Evolutionary conservation across 1,140 invertebrate species (phyloP), one percentile per base, ranked within the genome.

Genomic region (Macrobrachium nipponense): DNA sequence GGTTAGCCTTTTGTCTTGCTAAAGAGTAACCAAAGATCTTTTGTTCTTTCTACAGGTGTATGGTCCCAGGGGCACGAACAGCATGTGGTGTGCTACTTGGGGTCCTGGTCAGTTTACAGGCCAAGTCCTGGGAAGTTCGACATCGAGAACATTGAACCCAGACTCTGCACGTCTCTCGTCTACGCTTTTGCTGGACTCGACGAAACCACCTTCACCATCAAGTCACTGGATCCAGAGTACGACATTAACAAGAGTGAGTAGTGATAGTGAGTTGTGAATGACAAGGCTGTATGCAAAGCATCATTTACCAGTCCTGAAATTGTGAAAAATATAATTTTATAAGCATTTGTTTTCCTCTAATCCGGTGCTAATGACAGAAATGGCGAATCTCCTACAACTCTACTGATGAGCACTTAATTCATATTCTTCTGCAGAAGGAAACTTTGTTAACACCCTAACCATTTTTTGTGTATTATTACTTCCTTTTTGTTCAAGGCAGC

Each of bases 101-200:
- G 92, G 60, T 94, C 92, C 82, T 95, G 94, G 94, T 90, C 94
- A 3, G 91, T 93, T 1, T 94, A 94, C 78, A 90, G 94, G 36
- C 90, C 91, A 3, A 92, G 91, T 0, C 90, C 91, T 84, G 94
- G 94, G 7, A 91, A 92, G 80, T 94, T 94, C 82, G 90, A 92
- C 5, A 91, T 93, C 0, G 90, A 91, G 4, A 89, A 93, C 68
- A 93, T 97, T 15, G 93, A 96, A 90, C 94, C 96, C 0, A 93
- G 92, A 11, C 92, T 97, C 17, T 98, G 97, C 90, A 97, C 96
- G 0, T 96, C 98, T 90, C 91, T 97, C 14, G 94, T 98, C 23
- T 98, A 98, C 89, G 94, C 94, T 12, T 96, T 95, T 88, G 95
- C 95, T 1, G 94, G 93, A 17, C 88, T 95, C 88, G 94, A 96